phyloP scores from a whole-genome alignment of 2,797 vertebrate species.

The Pitangus sulphuratus region DNA sequence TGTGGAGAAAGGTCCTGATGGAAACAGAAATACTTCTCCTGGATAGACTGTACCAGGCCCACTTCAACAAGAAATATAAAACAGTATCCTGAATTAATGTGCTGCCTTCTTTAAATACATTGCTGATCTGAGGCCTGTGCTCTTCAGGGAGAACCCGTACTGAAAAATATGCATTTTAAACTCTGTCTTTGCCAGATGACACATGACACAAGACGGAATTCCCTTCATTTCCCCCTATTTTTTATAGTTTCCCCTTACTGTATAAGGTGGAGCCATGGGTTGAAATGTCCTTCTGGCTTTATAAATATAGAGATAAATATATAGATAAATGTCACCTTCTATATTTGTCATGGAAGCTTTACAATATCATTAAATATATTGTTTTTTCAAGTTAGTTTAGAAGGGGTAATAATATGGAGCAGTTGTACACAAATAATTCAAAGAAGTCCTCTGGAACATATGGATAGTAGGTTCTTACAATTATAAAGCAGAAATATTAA shows the following conservation, averaged over 20 bases:
- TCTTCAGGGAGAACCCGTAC: neutral
- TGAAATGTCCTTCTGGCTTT: neutral
- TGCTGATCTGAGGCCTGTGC: neutral
- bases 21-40: neutral
- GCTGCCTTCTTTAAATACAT: neutral
- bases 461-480: neutral
- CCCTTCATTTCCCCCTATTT: neutral
- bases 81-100: neutral
- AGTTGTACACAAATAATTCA: neutral
- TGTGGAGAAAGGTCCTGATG: neutral
- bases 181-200: neutral
- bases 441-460: neutral
- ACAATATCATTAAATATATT: neutral
- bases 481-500: neutral
- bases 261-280: neutral
- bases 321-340: neutral
- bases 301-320: neutral
- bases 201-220: neutral
- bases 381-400: neutral
- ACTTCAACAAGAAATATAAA: neutral
- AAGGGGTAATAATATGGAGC: neutral
- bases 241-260: neutral
- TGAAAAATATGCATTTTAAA: neutral
- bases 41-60: neutral
- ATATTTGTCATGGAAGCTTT: neutral